Percentiles rank a stretch among this genome's conserved stretches.
These are phyloP conservation scores for Empis livida DNA, from an alignment of 2,888 invertebrate species.

Conservation along the genomic window DNA sequence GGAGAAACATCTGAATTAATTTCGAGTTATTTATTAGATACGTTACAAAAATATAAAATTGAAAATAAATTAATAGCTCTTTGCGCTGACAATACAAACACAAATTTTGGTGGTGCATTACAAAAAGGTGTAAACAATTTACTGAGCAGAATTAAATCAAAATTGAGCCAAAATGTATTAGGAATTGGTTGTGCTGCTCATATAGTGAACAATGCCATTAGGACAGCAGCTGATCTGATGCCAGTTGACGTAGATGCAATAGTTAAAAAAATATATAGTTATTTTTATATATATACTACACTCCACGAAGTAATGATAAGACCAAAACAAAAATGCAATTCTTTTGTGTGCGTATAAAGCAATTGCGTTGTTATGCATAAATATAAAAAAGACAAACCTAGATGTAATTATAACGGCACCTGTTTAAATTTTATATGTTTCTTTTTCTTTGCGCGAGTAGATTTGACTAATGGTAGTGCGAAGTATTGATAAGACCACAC, in stretches of 20 bases:
- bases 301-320: too few relatives aligned
- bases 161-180: background rate
- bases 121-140: background rate
- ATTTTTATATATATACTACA: constrained; percentile 15
- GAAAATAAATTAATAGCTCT: background rate
- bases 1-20: constrained; percentile 12
- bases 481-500: too few relatives aligned
- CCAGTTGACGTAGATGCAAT: constrained; percentile 12
- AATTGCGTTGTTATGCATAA: too few relatives aligned
- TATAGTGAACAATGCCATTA: constrained; percentile 3
- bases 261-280: constrained; percentile 10
- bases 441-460: too few relatives aligned
- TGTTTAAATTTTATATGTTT: too few relatives aligned
- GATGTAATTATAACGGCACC: too few relatives aligned
- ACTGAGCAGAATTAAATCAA: background rate
- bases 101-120: background rate
- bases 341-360: too few relatives aligned
- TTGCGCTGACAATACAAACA: background rate
- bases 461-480: too few relatives aligned
- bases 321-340: too few relatives aligned
- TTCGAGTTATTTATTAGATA: constrained; percentile 2
- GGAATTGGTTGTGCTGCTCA: constrained; percentile 18
- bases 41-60: background rate
- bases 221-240: constrained; percentile 12
- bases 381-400: too few relatives aligned